Base-by-base conservation (phyloP, 2,797 vertebrate species). In the Zonotrichia albicollis region DNA sequence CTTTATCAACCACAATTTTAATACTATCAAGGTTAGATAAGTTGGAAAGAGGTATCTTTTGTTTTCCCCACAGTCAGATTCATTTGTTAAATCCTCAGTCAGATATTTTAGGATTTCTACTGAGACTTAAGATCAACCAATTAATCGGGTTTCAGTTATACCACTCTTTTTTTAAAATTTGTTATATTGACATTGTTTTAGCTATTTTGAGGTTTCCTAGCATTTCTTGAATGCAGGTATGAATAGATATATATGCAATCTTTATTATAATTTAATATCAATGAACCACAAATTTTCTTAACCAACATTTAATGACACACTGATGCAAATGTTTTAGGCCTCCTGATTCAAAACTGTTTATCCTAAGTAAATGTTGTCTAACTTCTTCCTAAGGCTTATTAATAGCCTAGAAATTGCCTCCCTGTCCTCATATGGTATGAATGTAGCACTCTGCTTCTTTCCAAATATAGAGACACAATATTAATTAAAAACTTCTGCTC, bases 401-500 rank as follows among this genome's bases (percentile, higher is more conserved):
- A 96, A 82, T 77, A 94, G 64, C 90, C 18, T 79, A 78, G 64
- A 90, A 87, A 84, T 92, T 84, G 11, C 36, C 53, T 91, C 57
- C 32, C 32, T 84, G 68, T 79, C 90, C 78, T 96, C 81, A 87
- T 93, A 94, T 80, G 72, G 87, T 92, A 84, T 77, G 71, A 89
- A 65, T 71, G 57, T 21, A 92, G 30, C 23, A 57, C 15, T 90
- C 48, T 84, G 26, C 10, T 78, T 82, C 75, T 85, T 91, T 79
- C 87, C 91, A 93, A 92, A 87, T 74, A 90, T 73, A 89, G 89
- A 78, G 27, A 67, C 36, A 70, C 3, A 15, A 9, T 36, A 87
- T 80, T 93, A 90, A 93, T 89, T 91, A 74, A 91, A 93, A 96
- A 67, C 78, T 84, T 90, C 55, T 90, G 71, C 55, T 86, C 57